Percentiles rank a stretch among this genome's conserved stretches.
Evolutionary conservation across 2,113 vertebrate genomes (phyloP).

Genomic region (Solea senegalensis): DNA sequence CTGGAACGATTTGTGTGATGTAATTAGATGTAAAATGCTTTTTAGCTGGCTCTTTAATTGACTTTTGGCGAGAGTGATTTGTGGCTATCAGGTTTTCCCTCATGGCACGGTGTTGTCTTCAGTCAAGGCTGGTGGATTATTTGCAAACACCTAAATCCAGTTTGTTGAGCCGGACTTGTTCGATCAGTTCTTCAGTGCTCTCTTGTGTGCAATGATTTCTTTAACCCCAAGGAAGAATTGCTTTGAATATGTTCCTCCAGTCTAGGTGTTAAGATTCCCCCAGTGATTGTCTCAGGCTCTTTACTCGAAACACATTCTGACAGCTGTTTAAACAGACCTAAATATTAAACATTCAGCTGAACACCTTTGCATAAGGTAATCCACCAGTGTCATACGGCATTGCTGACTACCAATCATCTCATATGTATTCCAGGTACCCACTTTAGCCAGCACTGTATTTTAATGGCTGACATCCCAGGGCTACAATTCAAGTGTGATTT

Average conservation of each 20-base stretch:
- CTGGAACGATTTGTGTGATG: slow-evolving; percentile 70
- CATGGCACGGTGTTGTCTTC: slow-evolving; percentile 54
- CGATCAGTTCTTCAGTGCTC: slow-evolving; percentile 40
- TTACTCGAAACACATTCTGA: slow-evolving; percentile 53
- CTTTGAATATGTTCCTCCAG: slow-evolving; percentile 51
- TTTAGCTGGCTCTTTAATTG: slow-evolving; percentile 77
- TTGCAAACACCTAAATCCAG: slow-evolving; percentile 72
- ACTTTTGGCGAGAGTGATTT: slow-evolving; percentile 72
- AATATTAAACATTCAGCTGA: slow-evolving; percentile 62
- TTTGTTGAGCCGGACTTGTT: slow-evolving; percentile 49
- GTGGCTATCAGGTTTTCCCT: slow-evolving; percentile 54
- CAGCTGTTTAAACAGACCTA: slow-evolving; percentile 61
- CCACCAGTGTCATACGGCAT: slow-evolving; percentile 55
- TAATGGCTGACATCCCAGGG: slow-evolving; percentile 76
- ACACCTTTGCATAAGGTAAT: slow-evolving; percentile 66
- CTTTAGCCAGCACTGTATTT: slow-evolving; percentile 68
- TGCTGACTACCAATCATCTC: slow-evolving; percentile 73
- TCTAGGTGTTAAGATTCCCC: slow-evolving; percentile 34
- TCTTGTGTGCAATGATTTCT: slow-evolving; percentile 33
- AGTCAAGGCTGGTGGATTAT: slow-evolving; percentile 70
- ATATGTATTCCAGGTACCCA: slow-evolving; percentile 63
- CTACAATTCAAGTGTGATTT: slow-evolving; percentile 77
- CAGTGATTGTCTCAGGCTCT: slow-evolving; percentile 30
- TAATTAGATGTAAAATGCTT: slow-evolving; percentile 79
- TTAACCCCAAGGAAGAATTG: slow-evolving; percentile 22